phyloP scores from a whole-genome alignment of 2,113 vertebrate species.

The Guaruba guarouba region DNA sequence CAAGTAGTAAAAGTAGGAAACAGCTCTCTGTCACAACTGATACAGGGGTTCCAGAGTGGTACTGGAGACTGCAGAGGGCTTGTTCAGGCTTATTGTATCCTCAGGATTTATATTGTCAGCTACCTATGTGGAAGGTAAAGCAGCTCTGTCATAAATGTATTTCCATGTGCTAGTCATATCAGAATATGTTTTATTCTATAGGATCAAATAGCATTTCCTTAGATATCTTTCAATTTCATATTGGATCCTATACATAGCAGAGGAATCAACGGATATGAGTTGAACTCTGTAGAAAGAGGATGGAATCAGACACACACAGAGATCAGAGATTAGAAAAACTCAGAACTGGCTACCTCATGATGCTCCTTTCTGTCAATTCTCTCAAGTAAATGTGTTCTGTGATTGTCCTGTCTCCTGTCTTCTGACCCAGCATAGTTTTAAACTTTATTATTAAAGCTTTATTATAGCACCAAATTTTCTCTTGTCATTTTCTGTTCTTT shows the following conservation, averaged over 20 bases:
- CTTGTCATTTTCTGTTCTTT: neutral
- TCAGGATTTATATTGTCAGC: neutral
- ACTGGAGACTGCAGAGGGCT: neutral
- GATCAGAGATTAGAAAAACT: neutral
- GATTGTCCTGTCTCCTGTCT: neutral
- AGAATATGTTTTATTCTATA: neutral
- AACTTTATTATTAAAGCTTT: neutral
- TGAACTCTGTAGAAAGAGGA: fast-evolving
- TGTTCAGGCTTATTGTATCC: neutral
- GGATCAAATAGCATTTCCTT: neutral
- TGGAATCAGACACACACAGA: neutral
- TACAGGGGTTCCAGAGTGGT: neutral
- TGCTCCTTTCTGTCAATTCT: neutral
- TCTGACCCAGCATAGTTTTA: neutral
- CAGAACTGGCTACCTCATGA: neutral
- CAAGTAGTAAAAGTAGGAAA: neutral
- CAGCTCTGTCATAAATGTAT: neutral
- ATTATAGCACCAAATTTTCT: neutral
- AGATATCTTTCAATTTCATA: neutral
- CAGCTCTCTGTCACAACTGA: neutral
- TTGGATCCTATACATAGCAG: neutral
- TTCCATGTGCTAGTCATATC: neutral
- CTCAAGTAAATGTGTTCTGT: neutral
- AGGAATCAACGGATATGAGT: neutral
- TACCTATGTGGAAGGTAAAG: neutral